Evolutionary conservation across 2,888 invertebrate species (phyloP).

Genomic region (Anodontia alba): DNA sequence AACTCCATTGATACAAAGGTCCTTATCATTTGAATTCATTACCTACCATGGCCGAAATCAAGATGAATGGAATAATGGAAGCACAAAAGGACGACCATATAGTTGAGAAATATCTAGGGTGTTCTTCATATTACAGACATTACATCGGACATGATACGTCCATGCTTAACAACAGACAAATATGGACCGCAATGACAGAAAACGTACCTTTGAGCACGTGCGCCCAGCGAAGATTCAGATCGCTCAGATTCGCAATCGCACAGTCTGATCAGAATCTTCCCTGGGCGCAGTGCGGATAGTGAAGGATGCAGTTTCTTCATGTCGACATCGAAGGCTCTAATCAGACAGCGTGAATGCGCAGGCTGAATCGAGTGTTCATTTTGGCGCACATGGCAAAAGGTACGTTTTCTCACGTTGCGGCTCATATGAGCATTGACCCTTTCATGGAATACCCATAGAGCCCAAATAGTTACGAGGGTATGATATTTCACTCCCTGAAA

Average conservation of each 20-base stretch:
- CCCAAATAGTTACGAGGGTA: neutral
- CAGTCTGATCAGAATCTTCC: no score
- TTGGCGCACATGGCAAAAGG: no score
- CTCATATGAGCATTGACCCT: slow-evolving; percentile 25
- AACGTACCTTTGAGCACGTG: no score
- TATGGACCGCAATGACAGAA: no score
- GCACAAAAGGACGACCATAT: neutral
- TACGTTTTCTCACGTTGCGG: no score
- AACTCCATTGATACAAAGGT: neutral
- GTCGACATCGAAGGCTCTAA: no score
- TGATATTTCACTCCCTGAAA: slow-evolving; percentile 26
- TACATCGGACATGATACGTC: neutral
- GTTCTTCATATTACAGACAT: neutral
- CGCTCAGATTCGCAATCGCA: no score
- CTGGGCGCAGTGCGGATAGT: no score
- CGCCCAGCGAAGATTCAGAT: no score
- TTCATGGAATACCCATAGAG: neutral
- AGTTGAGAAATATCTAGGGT: neutral
- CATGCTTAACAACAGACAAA: slow-evolving; percentile 4
- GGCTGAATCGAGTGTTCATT: no score
- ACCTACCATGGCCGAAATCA: slow-evolving; percentile 7
- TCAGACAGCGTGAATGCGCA: no score
- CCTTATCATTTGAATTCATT: neutral
- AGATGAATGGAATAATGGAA: neutral
- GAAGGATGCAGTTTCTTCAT: no score